Evolutionary conservation across 2,797 vertebrate species (phyloP).

Genomic region (Xiphorhynchus erythropygius): DNA sequence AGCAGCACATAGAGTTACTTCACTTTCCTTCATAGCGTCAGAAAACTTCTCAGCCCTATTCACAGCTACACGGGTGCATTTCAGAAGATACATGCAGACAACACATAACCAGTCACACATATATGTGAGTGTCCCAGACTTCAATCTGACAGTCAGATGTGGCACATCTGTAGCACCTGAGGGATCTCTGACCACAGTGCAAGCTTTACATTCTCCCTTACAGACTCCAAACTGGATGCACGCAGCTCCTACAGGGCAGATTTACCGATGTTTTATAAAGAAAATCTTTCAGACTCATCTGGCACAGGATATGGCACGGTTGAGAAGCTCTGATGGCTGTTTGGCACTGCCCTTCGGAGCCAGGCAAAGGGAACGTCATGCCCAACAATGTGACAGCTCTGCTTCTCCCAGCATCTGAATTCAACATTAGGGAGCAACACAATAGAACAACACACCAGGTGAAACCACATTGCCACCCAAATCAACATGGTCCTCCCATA

Average conservation of each 20-base stretch:
- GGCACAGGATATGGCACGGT: fast-evolving
- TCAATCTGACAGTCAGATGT: neutral
- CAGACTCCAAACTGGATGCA: neutral
- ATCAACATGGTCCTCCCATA: neutral
- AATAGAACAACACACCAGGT: fast-evolving
- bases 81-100: neutral
- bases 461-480: neutral
- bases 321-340: neutral
- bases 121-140: fast-evolving
- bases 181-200: neutral
- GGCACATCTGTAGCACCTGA: neutral
- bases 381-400: neutral
- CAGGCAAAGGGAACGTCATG: neutral
- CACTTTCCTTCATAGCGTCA: neutral
- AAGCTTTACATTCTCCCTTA: neutral
- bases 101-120: neutral
- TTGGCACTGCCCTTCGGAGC: neutral
- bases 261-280: neutral
- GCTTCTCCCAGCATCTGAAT: neutral
- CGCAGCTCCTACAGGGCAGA: neutral
- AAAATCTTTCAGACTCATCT: neutral
- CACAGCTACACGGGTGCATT: neutral
- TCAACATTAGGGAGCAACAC: fast-evolving
- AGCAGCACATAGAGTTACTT: neutral
- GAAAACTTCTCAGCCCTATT: neutral